These are phyloP conservation scores for Bradypodion pumilum DNA, from an alignment of 2,797 vertebrate species.

Conservation along the genomic window DNA sequence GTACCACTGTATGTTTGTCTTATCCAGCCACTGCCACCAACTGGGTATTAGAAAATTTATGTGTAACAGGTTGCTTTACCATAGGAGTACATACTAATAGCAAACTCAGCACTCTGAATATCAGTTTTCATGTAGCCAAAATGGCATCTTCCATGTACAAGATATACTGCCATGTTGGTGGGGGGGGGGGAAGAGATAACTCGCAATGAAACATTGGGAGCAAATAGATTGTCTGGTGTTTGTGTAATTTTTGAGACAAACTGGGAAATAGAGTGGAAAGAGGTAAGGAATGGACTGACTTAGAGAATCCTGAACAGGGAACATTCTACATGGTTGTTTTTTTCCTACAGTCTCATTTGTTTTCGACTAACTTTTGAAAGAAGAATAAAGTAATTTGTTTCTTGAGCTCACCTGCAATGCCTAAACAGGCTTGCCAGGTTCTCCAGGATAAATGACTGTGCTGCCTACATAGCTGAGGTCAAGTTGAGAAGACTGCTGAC, in stretches of 20 bases:
- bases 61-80: neutral
- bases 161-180: no score
- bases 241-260: neutral
- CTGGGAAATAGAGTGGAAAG: neutral
- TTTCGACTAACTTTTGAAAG: neutral
- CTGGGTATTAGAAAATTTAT: neutral
- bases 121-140: neutral
- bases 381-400: slow-evolving; percentile 2
- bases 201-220: neutral
- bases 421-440: slow-evolving; percentile 27
- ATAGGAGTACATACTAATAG: neutral
- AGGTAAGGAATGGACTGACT: neutral
- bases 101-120: neutral
- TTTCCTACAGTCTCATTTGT: neutral
- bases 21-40: neutral
- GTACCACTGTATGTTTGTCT: no score
- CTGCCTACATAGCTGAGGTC: slow-evolving; percentile 43
- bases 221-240: neutral
- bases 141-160: no score
- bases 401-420: neutral
- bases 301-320: neutral
- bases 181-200: neutral
- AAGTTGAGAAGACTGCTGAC: slow-evolving; percentile 60
- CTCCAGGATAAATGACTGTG: slow-evolving; percentile 39
- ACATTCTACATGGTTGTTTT: neutral